These are phyloP conservation scores for Cyphomyrus plagiostoma DNA, from an alignment of 2,113 vertebrate genomes.

Conservation along the genomic window DNA sequence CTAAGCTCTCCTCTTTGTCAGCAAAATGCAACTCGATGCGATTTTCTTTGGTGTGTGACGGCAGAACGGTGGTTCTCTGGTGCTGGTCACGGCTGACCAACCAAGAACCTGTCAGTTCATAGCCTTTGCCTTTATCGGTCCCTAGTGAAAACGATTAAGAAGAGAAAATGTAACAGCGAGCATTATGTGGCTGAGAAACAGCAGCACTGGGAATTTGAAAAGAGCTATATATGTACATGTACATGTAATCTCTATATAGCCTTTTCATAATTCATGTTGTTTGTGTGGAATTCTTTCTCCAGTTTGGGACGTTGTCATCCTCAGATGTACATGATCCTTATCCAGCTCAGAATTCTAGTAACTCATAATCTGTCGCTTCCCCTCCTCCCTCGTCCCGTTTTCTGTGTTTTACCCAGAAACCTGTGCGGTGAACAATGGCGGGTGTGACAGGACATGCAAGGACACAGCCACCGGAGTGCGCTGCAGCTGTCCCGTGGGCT, in stretches of 20 bases:
- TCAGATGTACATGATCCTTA: background rate
- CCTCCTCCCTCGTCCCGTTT: background rate
- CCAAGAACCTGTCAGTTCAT: conserved; percentile 8
- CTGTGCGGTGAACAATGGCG: conserved; percentile 93
- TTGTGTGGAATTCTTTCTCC: background rate
- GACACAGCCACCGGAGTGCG: conserved; percentile 93
- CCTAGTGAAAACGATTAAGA: conserved; percentile 22
- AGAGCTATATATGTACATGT: background rate
- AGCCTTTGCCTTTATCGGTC: conserved; percentile 15
- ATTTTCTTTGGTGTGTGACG: background rate
- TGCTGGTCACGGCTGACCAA: background rate
- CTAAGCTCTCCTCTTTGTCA: conserved; percentile 28
- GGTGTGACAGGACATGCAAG: conserved; percentile 93
- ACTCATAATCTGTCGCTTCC: background rate
- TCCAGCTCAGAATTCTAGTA: background rate
- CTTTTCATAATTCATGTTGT: conserved; percentile 12
- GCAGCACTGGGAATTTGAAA: conserved; percentile 15
- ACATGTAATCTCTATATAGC: conserved; percentile 5
- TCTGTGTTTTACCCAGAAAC: conserved; percentile 71
- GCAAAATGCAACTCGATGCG: conserved; percentile 19
- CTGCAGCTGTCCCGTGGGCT: conserved; percentile 94
- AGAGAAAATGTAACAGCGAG: background rate
- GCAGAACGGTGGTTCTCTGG: conserved; percentile 5
- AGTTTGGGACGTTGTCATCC: conserved; percentile 16
- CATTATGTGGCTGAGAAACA: background rate